Evolutionary conservation across 2,113 vertebrate genomes (phyloP).

Genomic region (Brienomyrus longianalis): DNA sequence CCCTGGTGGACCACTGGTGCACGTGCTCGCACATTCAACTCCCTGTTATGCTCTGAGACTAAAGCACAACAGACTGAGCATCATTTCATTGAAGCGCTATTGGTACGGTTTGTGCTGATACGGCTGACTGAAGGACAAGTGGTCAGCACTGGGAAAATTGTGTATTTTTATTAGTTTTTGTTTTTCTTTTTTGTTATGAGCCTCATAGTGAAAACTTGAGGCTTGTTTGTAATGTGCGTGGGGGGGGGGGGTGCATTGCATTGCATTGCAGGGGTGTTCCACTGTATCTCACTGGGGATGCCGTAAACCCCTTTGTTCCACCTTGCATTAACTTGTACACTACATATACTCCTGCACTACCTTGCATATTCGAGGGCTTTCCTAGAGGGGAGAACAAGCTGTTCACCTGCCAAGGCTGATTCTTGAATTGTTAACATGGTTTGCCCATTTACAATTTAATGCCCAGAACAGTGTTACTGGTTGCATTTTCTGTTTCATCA

Average conservation of each 20-base stretch:
- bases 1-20: conserved; percentile 47
- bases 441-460: conserved; percentile 19
- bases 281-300: conserved; percentile 25
- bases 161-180: conserved; percentile 31
- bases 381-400: conserved; percentile 39
- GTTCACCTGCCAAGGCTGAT: conserved; percentile 37
- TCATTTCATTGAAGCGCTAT: conserved; percentile 47
- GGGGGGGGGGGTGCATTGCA: not conserved
- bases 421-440: conserved; percentile 12
- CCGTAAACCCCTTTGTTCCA: conserved; percentile 31
- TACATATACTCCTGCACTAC: conserved; percentile 36
- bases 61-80: conserved; percentile 23
- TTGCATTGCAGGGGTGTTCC: conserved; percentile 31
- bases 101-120: conserved; percentile 58
- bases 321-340: conserved; percentile 33
- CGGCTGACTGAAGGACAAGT: conserved; percentile 56
- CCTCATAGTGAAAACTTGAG: not conserved
- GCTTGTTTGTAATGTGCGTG: conserved; percentile 6
- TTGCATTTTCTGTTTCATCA: conserved; percentile 30
- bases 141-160: conserved; percentile 26
- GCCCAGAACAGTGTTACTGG: conserved; percentile 18
- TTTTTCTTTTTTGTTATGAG: conserved; percentile 28
- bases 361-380: conserved; percentile 39
- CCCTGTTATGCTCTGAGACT: conserved; percentile 28
- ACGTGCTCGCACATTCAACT: conserved; percentile 44